Evolutionary conservation across 1,140 invertebrate species (phyloP), one percentile per base, ranked within the genome.

Genomic region (Drosophila nannoptera): DNA sequence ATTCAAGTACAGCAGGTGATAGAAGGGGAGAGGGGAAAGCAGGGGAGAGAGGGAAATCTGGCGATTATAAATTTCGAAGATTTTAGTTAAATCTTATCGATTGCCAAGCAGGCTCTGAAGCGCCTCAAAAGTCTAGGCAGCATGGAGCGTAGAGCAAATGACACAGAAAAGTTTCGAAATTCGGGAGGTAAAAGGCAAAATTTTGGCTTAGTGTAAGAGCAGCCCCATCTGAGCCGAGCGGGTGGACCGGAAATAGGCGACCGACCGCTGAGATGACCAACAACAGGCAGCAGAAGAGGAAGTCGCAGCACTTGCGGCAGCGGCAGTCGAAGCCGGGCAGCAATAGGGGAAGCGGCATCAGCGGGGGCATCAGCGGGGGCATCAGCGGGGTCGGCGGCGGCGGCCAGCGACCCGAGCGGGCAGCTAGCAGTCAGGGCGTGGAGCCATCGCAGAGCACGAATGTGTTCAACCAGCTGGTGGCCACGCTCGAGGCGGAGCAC

Each of bases 401-500:
- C 11, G 38, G n/a, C 38, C 45, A 46, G n/a, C n/a, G n/a, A n/a
- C n/a, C n/a, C n/a, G n/a, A n/a, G n/a, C n/a, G n/a, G n/a, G n/a
- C n/a, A n/a, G n/a, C n/a, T n/a, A n/a, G n/a, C n/a, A 22, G 22
- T 3, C 22, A 22, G 22, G 22, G 1, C 7, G 7, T 5, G 11
- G 14, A 32, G 31, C 0, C 0, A n/a, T 9, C 40, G 7, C 54
- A 56, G 31, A 11, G 53, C 3, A n/a, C 50, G 7, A 45, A 49
- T 14, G 36, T 74, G 0, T 66, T 69, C 33, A 62, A 45, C 31
- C 14, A 48, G 8, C 49, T 82, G 0, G 72, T 69, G 6, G 60
- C 45, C 4, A 75, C 52, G 1, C 42, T 82, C 12, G 78, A 75
- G 9, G 40, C 52, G 0, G 75, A 82, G 7, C 60, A 69, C 1